phyloP scores from a whole-genome alignment of 1,140 invertebrate species.

The Nylanderia fulva region DNA sequence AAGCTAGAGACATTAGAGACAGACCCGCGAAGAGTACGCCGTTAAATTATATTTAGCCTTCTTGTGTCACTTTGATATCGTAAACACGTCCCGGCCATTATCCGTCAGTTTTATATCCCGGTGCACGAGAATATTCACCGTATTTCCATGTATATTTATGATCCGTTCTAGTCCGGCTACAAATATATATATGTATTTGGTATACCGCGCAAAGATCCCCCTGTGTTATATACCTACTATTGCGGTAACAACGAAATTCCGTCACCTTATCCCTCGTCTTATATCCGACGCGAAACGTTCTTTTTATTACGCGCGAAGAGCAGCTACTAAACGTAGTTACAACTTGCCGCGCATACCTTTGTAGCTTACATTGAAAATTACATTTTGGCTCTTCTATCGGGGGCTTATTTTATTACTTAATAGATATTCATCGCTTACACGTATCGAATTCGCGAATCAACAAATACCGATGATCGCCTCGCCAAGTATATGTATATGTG shows the following conservation, averaged over 20 bases:
- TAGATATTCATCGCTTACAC: neutral
- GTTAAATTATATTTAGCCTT: slow-evolving; percentile 51
- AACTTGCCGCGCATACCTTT: neutral
- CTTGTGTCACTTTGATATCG: slow-evolving; percentile 39
- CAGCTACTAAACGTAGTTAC: neutral
- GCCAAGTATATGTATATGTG: no score
- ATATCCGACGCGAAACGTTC: neutral
- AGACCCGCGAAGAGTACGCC: slow-evolving; percentile 11
- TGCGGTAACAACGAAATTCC: neutral
- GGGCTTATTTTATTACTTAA: slow-evolving; percentile 31
- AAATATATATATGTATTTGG: neutral
- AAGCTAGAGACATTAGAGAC: slow-evolving; percentile 27
- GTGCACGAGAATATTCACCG: slow-evolving; percentile 14
- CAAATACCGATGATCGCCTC: slow-evolving; percentile 30
- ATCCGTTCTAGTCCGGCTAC: slow-evolving; percentile 27
- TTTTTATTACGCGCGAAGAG: slow-evolving; percentile 35
- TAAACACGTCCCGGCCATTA: slow-evolving; percentile 48
- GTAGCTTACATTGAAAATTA: neutral
- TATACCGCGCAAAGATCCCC: neutral
- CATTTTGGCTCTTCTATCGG: slow-evolving; percentile 6
- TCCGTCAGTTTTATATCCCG: slow-evolving; percentile 24
- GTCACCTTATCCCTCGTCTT: neutral
- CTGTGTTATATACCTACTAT: neutral
- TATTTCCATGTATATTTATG: slow-evolving; percentile 39
- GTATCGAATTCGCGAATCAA: slow-evolving; percentile 7